phyloP scores from a whole-genome alignment of 1,140 invertebrate genomes.

The Dendrolimus kikuchii region DNA sequence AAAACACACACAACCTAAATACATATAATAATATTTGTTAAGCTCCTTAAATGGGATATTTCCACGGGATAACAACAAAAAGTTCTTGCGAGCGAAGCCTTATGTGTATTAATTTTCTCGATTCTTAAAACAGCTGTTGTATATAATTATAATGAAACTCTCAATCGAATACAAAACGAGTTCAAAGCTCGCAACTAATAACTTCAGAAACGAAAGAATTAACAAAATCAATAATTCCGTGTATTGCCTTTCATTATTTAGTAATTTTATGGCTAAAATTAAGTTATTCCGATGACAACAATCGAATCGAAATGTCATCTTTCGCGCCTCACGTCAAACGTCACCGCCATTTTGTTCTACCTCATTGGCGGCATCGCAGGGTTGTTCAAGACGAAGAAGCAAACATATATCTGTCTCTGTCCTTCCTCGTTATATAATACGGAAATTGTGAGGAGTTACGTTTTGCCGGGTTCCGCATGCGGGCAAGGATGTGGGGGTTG shows the following conservation, averaged over 20 bases:
- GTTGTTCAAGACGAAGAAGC: conserved; percentile 33
- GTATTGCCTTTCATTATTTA: conserved; percentile 15
- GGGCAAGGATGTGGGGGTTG: conserved; percentile 45
- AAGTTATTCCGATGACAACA: conserved; percentile 48
- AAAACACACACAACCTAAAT: no score
- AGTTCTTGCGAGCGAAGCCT: no score
- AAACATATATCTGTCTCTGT: conserved; percentile 38
- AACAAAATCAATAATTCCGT: conserved; percentile 1
- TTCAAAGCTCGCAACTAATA: not conserved
- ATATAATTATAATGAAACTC: not conserved
- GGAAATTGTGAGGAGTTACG: conserved; percentile 59
- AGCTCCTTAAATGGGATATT: no score
- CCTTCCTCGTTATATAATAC: conserved; percentile 55
- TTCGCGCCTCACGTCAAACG: conserved; percentile 64
- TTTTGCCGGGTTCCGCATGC: conserved; percentile 61
- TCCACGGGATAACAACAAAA: no score
- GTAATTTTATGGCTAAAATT: conserved; percentile 25
- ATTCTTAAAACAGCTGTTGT: no score
- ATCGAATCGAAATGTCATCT: conserved; percentile 56
- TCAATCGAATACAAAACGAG: conserved; percentile 4
- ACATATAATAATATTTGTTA: no score
- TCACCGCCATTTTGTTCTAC: conserved; percentile 52
- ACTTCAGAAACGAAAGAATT: not conserved
- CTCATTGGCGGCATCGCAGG: conserved; percentile 47
- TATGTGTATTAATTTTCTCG: no score